Base-by-base conservation (phyloP, 2,113 vertebrate species). In the Cephalopholis sonnerati region DNA sequence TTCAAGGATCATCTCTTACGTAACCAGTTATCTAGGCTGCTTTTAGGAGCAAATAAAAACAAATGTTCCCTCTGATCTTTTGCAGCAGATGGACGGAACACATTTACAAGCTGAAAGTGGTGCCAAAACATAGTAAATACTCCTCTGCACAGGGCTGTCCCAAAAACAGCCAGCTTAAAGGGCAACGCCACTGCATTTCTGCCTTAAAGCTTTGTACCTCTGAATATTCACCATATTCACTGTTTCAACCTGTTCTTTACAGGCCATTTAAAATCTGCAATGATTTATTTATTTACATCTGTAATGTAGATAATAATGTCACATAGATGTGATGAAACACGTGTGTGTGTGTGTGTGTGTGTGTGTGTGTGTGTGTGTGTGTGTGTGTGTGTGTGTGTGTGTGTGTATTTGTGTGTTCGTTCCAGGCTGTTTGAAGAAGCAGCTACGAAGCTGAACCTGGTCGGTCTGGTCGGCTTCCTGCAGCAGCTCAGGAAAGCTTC, bases 401-500 rank as follows among this genome's bases (percentile, higher is more conserved):
- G 32, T 50, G 12, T 77, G 75, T 77, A 41, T 79, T 27, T 75
- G 58, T 81, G 71, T 64, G 48, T 76, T 58, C 74, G 32, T 89
- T 83, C 3, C 93, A 99, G 98, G 93, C 93, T 99, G 55, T 99
- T 99, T 92, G 98, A 99, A 92, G 98, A 99, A 54, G 97, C 98
- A 16, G 94, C 96, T 5, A 95, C 95, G 61, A 98, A 98, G 88
- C 91, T 99, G 91, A 99, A 99, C 93, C 93, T 99, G 81, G 93
- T 93, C 0, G 96, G 96, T 16, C 81, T 99, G 76, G 95, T 97
- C 74, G 96, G 97, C 2, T 99, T 99, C 87, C 95, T 99, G 76
- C 97, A 98, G 92, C 98, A 99, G 92, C 95, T 99, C 70, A 96
- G 98, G 61, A 98, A 96, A 89, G 98, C 97, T 0, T 99, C 98